phyloP scores from a whole-genome alignment of 1,140 invertebrate genomes.

The Drosophila nigromelanica region DNA sequence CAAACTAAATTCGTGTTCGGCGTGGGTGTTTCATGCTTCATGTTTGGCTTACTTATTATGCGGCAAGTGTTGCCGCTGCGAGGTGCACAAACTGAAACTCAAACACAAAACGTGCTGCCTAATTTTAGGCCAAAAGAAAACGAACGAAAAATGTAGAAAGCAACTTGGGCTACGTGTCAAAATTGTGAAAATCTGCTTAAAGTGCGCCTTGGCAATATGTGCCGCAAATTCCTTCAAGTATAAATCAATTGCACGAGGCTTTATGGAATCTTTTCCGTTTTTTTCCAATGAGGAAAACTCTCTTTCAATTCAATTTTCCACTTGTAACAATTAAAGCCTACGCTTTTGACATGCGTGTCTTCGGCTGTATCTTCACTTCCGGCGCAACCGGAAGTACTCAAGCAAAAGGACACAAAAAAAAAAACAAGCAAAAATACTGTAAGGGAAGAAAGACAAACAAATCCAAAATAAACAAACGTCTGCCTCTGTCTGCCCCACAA shows the following conservation, averaged over 20 bases:
- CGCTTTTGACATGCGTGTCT: conserved; percentile 47
- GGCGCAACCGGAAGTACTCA: conserved; percentile 75
- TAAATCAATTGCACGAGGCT: conserved; percentile 39
- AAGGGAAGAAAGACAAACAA: conserved; percentile 61
- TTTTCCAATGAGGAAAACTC: not conserved
- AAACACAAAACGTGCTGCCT: conserved; percentile 44
- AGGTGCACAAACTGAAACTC: conserved; percentile 44
- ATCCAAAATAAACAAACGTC: conserved; percentile 66
- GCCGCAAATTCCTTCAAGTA: conserved; percentile 32
- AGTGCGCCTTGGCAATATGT: conserved; percentile 33
- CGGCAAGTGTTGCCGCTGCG: conserved; percentile 53
- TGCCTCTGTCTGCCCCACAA: not conserved
- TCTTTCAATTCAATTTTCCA: conserved; percentile 70
- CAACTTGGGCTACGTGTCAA: conserved; percentile 38
- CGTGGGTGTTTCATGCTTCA: conserved; percentile 3
- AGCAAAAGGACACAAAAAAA: conserved; percentile 57
- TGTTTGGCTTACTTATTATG: conserved; percentile 69
- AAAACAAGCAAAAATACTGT: conserved; percentile 36
- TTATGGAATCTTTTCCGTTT: conserved; percentile 5
- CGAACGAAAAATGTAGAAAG: not conserved
- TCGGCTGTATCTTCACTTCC: conserved; percentile 56
- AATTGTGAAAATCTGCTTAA: conserved; percentile 36
- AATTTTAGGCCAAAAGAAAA: conserved; percentile 42
- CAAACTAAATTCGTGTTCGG: conserved; percentile 1
- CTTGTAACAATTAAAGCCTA: conserved; percentile 68